phyloP scores from a whole-genome alignment of 2,113 vertebrate species.

The Datnioides undecimradiatus region DNA sequence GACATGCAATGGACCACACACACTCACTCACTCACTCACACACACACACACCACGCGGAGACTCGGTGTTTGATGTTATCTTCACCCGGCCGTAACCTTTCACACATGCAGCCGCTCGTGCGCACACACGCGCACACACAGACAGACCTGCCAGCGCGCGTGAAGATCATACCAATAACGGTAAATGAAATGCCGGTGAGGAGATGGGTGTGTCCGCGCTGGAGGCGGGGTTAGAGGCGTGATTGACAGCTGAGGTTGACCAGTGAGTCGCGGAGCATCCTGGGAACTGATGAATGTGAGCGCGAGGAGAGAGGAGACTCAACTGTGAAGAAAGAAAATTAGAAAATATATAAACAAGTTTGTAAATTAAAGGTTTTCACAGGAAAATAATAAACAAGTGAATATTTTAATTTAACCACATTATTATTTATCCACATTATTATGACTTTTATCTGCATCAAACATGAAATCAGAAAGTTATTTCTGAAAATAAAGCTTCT shows the following conservation, averaged over 20 bases:
- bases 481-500: too few species aligned
- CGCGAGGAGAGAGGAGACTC: neutral
- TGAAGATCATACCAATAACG: constrained; percentile 13
- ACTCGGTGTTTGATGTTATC: constrained; percentile 31
- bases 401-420: too few species aligned
- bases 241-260: constrained; percentile 63
- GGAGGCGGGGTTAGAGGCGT: constrained; percentile 41
- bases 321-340: too few species aligned
- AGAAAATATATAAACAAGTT: too few species aligned
- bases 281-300: neutral
- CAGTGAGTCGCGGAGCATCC: constrained; percentile 1
- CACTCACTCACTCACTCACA: neutral
- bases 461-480: too few species aligned
- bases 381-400: neutral
- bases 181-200: constrained; percentile 51
- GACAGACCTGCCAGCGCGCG: neutral
- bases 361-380: neutral
- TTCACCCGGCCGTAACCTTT: constrained; percentile 58
- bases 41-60: neutral
- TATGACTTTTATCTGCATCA: too few species aligned
- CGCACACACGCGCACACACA: neutral
- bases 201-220: constrained; percentile 66
- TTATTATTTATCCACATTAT: too few species aligned
- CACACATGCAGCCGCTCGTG: neutral
- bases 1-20: constrained; percentile 33